These are phyloP conservation scores for Timema podura DNA, from an alignment of 2,888 invertebrate genomes.

Conservation along the genomic window DNA sequence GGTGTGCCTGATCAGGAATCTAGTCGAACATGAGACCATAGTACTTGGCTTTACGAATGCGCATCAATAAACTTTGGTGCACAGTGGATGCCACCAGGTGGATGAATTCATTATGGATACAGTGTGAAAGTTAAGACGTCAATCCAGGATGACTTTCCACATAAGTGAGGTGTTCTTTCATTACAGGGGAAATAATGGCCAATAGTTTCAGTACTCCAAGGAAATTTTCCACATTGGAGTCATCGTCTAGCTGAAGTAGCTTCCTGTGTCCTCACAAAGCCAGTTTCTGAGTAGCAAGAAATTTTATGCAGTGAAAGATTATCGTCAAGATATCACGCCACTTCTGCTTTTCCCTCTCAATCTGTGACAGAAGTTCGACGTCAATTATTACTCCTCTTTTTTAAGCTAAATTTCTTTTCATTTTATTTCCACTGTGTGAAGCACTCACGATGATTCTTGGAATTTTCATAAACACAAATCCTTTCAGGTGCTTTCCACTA, in stretches of 20 bases:
- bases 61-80: constrained; percentile 28
- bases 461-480: neutral
- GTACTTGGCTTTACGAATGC: constrained; percentile 33
- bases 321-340: constrained; percentile 5
- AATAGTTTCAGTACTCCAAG: constrained; percentile 20
- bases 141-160: constrained; percentile 19
- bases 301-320: constrained; percentile 2
- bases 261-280: constrained; percentile 10
- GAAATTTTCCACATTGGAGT: constrained; percentile 11
- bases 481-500: neutral
- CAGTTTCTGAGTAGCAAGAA: constrained; percentile 2
- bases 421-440: constrained; percentile 15
- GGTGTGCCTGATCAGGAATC: constrained; percentile 32
- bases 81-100: constrained; percentile 16
- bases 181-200: constrained; percentile 17
- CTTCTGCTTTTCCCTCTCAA: constrained; percentile 15
- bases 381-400: constrained; percentile 1
- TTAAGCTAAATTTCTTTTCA: neutral
- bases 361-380: neutral
- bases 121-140: constrained; percentile 22
- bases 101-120: constrained; percentile 24
- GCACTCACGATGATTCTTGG: neutral
- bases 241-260: neutral
- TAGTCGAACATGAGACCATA: constrained; percentile 33
- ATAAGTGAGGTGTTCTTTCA: constrained; percentile 21